phyloP scores from a whole-genome alignment of 2,888 invertebrate species.

The Phrixothrix hirtus region DNA sequence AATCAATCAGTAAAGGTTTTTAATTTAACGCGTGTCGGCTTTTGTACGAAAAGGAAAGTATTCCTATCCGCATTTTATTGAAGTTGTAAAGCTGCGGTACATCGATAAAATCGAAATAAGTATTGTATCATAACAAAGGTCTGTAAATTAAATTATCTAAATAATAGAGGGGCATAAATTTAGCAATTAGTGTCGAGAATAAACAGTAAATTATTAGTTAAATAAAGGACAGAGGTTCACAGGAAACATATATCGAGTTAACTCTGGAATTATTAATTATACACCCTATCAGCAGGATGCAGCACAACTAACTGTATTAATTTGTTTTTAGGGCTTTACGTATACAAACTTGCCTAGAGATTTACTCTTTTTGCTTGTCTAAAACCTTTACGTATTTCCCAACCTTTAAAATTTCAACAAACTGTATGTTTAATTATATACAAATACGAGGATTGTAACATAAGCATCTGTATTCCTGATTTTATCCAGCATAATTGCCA shows the following conservation, averaged over 20 bases:
- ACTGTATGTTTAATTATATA: too few relatives aligned
- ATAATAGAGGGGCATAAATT: constrained; percentile 32
- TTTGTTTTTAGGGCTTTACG: constrained; percentile 23
- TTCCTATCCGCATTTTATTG: constrained; percentile 5
- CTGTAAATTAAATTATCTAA: constrained; percentile 32
- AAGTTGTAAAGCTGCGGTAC: constrained; percentile 19
- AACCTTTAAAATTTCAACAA: too few relatives aligned
- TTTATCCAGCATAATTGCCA: too few relatives aligned
- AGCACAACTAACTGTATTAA: constrained; percentile 17
- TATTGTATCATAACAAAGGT: constrained; percentile 23
- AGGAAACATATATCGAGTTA: constrained; percentile 29
- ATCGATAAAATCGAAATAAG: constrained; percentile 17
- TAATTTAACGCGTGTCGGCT: not conserved
- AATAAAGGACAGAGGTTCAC: constrained; percentile 30
- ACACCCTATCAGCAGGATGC: constrained; percentile 23
- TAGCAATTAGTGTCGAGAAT: constrained; percentile 32
- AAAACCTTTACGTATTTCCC: too few relatives aligned
- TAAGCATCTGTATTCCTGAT: too few relatives aligned
- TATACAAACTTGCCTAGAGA: not conserved
- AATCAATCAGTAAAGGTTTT: not conserved
- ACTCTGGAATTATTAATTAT: constrained; percentile 29
- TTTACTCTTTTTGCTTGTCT: not conserved
- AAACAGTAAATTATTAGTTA: constrained; percentile 34
- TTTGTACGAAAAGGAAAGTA: not conserved
- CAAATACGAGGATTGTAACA: too few relatives aligned